phyloP scores from a whole-genome alignment of 2,797 vertebrate genomes.

The Stomatorhinus walkeri region DNA sequence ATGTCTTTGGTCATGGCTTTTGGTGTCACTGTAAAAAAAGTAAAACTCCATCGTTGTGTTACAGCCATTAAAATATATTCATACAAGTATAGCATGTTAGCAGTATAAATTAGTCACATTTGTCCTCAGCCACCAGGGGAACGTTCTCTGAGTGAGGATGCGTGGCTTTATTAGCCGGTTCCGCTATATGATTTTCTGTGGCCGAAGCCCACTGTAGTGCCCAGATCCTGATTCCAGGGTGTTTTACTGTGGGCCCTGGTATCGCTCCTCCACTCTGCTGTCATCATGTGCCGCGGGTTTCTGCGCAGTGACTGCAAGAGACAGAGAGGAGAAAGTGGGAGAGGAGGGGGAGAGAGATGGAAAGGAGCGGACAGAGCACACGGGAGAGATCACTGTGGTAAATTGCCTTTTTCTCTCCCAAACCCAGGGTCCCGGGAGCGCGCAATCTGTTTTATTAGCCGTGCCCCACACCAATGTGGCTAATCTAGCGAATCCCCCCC shows the following conservation, averaged over 20 bases:
- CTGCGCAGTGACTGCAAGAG: neutral
- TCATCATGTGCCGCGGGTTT: neutral
- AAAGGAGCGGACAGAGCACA: slow-evolving; percentile 1
- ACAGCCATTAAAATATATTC: slow-evolving; percentile 6
- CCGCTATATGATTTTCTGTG: neutral
- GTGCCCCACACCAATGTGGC: slow-evolving; percentile 25
- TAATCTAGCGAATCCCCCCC: slow-evolving; percentile 43
- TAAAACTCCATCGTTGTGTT: slow-evolving; percentile 23
- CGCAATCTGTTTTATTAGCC: slow-evolving; percentile 29
- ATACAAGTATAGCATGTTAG: slow-evolving; percentile 18
- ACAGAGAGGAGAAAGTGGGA: neutral
- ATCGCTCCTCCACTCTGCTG: neutral
- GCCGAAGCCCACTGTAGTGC: neutral
- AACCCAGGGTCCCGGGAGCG: slow-evolving; percentile 7
- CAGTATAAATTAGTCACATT: slow-evolving; percentile 10
- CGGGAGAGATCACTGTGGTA: slow-evolving; percentile 21
- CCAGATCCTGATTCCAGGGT: neutral
- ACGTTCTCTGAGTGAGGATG: neutral
- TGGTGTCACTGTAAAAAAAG: neutral
- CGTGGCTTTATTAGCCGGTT: neutral
- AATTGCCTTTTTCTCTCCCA: slow-evolving; percentile 30
- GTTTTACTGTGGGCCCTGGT: neutral
- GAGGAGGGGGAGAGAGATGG: neutral
- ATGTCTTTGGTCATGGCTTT: neutral
- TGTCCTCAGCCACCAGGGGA: neutral